phyloP scores from a whole-genome alignment of 92 coral and sea anemone genomes.

The Parazoanthus swiftii region DNA sequence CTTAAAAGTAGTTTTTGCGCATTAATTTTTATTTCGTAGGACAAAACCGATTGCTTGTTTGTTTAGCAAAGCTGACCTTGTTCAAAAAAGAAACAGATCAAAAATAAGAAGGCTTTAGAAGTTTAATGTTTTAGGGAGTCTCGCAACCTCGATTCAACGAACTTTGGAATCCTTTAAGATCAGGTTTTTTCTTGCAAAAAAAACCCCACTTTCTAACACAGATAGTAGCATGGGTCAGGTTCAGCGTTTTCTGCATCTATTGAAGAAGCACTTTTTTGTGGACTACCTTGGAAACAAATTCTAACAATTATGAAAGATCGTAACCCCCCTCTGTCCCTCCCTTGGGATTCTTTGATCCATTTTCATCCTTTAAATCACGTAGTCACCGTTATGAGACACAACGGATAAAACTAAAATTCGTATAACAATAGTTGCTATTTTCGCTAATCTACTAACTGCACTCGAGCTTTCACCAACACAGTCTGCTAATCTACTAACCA shows the following conservation, averaged over 20 bases:
- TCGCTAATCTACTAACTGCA: constrained; percentile 27
- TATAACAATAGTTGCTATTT: neutral
- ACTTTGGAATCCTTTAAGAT: neutral
- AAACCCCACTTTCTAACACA: neutral
- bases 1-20: neutral
- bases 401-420: neutral
- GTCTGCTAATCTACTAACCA: constrained; percentile 3
- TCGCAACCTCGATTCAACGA: neutral
- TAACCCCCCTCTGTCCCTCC: neutral
- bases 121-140: neutral
- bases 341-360: neutral
- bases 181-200: neutral
- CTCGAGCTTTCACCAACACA: neutral
- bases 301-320: neutral
- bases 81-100: neutral
- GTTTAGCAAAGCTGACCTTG: neutral
- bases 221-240: neutral
- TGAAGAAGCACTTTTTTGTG: neutral
- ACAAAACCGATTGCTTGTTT: constrained; percentile 7
- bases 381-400: neutral
- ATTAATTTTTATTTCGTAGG: neutral
- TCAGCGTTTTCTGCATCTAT: no score
- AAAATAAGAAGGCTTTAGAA: neutral
- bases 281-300: neutral
- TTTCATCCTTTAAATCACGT: neutral